These are phyloP conservation scores for Heteromormyrus szaboi DNA, from an alignment of 2,797 vertebrate genomes.

Conservation along the genomic window DNA sequence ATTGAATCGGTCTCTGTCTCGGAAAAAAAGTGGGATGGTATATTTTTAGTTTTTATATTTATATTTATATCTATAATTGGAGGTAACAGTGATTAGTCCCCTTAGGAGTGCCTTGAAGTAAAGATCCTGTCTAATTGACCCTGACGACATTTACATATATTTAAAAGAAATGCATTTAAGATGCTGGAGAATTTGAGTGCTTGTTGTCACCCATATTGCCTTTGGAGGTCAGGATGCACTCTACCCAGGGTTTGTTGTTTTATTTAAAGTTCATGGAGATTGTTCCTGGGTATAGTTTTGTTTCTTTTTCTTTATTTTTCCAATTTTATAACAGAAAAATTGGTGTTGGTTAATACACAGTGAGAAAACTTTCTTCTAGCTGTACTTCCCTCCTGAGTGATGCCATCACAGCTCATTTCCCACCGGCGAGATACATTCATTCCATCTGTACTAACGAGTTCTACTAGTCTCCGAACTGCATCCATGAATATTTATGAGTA, in stretches of 20 bases:
- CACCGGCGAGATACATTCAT: not conserved
- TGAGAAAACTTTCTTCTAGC: not conserved
- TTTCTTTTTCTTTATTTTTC: not conserved
- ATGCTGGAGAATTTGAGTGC: not conserved
- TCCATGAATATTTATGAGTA: conserved; percentile 4
- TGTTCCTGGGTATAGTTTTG: not conserved
- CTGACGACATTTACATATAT: not conserved
- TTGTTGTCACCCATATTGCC: not conserved
- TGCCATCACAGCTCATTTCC: not conserved
- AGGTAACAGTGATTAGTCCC: not conserved
- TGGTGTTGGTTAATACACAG: not conserved
- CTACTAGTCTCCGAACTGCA: not conserved
- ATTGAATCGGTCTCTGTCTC: not conserved
- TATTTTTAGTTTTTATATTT: not conserved
- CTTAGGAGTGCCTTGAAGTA: not conserved
- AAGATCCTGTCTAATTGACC: not conserved
- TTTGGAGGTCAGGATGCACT: not conserved
- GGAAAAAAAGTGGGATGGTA: not conserved
- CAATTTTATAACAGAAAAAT: not conserved
- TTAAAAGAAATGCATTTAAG: not conserved
- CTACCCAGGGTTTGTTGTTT: not conserved
- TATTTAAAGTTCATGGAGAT: conserved; percentile 1
- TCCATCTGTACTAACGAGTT: not conserved
- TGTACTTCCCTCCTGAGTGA: not conserved
- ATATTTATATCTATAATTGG: not conserved